A percentile compares a stretch with the other conserved stretches of the same genome.
Evolutionary conservation across 2,888 invertebrate genomes (phyloP).

Genomic region (Drosophila hamatofila): DNA sequence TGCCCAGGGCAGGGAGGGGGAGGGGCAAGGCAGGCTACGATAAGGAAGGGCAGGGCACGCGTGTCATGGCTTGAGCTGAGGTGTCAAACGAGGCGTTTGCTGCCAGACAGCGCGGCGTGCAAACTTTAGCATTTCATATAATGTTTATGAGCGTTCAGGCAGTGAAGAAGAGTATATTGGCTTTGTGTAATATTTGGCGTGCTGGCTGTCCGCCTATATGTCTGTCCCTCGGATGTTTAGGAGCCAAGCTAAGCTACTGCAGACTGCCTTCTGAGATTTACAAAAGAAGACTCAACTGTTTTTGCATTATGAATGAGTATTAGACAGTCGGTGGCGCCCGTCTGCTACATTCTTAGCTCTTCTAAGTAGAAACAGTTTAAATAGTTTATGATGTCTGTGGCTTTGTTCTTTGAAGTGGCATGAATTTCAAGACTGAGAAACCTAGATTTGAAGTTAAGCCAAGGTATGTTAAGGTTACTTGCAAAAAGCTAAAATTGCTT

Average conservation of each 20-base stretch:
- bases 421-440: not conserved
- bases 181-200: not conserved
- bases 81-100: conserved; percentile 36
- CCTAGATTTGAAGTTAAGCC: not conserved
- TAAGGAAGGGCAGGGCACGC: not conserved
- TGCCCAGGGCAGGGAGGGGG: not conserved
- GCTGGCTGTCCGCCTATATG: no score
- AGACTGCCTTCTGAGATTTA: not conserved
- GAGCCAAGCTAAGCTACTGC: not conserved
- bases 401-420: not conserved
- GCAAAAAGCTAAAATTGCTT: not conserved
- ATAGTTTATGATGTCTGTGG: not conserved
- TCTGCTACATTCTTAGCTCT: not conserved
- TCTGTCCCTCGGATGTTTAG: not conserved
- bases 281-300: not conserved
- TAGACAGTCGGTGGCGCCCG: not conserved
- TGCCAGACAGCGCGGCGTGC: conserved; percentile 10
- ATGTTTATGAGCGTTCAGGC: not conserved
- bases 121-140: conserved; percentile 20
- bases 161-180: not conserved
- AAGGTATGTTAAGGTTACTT: not conserved
- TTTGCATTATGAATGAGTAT: not conserved
- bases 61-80: not conserved
- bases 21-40: not conserved
- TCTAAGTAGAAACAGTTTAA: not conserved